Conservation (phyloP, 2,113 vertebrate genomes). For the Potamarius usumacintae region DNA sequence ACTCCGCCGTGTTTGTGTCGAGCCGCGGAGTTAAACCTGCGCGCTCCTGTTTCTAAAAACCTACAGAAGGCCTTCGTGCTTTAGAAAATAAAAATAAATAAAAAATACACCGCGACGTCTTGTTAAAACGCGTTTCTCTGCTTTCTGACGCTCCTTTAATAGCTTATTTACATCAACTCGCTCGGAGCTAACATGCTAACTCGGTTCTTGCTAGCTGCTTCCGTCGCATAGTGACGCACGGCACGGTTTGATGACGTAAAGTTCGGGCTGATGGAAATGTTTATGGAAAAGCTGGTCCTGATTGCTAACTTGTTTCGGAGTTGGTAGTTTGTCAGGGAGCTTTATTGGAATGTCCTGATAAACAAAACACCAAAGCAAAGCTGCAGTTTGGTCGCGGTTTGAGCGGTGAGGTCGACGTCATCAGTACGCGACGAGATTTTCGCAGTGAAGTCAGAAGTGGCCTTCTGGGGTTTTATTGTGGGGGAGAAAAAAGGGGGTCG, state of each 20-base stretch:
- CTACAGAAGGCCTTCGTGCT: background rate
- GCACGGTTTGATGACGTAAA: background rate
- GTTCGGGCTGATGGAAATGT: background rate
- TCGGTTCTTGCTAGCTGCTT: background rate
- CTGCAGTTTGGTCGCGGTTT: background rate
- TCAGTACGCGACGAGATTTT: constrained; percentile 27
- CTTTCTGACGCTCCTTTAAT: background rate
- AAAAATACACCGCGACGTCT: too few relatives aligned
- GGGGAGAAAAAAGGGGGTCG: background rate
- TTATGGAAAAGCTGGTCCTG: too few relatives aligned
- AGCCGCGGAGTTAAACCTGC: background rate
- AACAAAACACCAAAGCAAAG: background rate
- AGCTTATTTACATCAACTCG: background rate
- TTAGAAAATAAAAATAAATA: background rate
- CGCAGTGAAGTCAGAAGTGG: constrained; percentile 42
- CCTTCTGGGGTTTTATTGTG: constrained; percentile 30
- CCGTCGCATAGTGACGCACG: background rate
- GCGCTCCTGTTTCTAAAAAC: background rate
- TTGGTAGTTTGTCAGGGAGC: background rate
- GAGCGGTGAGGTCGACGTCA: background rate
- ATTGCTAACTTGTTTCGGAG: too few relatives aligned
- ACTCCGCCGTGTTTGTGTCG: background rate
- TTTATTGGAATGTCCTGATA: background rate
- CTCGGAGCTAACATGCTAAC: background rate
- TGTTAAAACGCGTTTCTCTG: background rate